These are phyloP conservation scores for Drosophila ezoana DNA, from an alignment of 2,888 invertebrate species.

Conservation along the genomic window DNA sequence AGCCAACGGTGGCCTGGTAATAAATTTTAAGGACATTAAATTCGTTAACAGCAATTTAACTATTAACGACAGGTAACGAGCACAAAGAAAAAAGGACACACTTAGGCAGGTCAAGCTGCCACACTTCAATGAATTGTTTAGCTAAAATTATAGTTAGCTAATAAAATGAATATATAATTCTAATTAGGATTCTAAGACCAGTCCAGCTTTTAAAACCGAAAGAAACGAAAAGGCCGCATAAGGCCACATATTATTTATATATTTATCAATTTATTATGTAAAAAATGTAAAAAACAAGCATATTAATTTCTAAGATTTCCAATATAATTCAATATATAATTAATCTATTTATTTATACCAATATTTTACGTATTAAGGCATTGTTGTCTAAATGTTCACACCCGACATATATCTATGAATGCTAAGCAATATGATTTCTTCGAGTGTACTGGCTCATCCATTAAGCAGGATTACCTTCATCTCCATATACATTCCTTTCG, in stretches of 20 bases:
- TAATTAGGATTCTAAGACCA: not conserved
- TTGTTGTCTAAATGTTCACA: not conserved
- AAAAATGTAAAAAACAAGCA: too few relatives aligned
- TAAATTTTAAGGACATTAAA: constrained; percentile 75
- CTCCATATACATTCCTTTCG: constrained; percentile 18
- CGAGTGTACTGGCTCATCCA: constrained; percentile 58
- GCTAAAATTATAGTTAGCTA: not conserved
- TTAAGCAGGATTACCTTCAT: constrained; percentile 64
- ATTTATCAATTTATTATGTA: too few relatives aligned
- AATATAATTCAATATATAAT: too few relatives aligned
- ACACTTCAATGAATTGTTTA: constrained; percentile 16
- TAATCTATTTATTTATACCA: not conserved
- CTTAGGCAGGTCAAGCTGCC: not conserved
- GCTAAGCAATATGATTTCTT: constrained; percentile 1
- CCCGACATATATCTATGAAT: not conserved
- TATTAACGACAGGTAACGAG: constrained; percentile 62
- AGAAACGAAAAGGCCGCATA: too few relatives aligned
- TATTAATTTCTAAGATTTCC: too few relatives aligned
- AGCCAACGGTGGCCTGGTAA: constrained; percentile 37
- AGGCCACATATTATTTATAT: too few relatives aligned
- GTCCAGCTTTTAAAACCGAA: too few relatives aligned
- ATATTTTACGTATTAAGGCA: not conserved
- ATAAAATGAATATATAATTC: not conserved
- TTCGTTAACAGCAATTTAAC: constrained; percentile 77
- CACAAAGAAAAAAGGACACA: constrained; percentile 10